Base-by-base conservation (phyloP, 2,888 invertebrate genomes). In the Hedya salicella region DNA sequence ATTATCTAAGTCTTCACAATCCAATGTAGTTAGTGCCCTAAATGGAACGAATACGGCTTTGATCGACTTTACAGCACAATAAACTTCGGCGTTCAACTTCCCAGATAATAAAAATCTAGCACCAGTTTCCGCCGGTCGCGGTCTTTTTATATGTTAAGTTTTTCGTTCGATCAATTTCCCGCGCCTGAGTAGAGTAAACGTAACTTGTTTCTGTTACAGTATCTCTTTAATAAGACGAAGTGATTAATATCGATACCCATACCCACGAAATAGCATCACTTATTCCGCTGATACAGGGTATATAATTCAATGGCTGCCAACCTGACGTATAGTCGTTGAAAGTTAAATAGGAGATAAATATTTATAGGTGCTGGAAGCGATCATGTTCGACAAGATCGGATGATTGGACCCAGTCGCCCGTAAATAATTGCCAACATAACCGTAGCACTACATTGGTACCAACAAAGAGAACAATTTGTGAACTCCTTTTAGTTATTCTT, bases 331-430 rank as follows among this genome's bases (percentile, higher is more conserved):
- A 46, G 42, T 60, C 36, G 49, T 32, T 65, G 53, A 30, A 64
- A 64, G 60, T 50, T 61, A 68, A 53, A 70, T 60, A 56, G 60
- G 50, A 42, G 59, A 72, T 73, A 73, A 69, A 75, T 71, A 72
- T 73, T 70, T 53, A 73, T 73, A 66, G 63, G 65, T 17, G 39
- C 53, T 64, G 57, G 32, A 25, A 36, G 56, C 44, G 48, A 57
- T 60, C 70, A 50, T 54, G 61, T 50, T 62, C 57, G 66, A 67
- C 66, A 62, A 68, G 70, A 68, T 69, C 61, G 63, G 65, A 72
- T 79, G 73, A 79, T 80, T 79, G 76, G 73, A 75, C 66, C 73
- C 78, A 67, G 70, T 70, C 73, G 69, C 63, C 74, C 70, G 75
- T 75, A 69, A 71, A 76, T 75, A 76, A 78, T 73, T 71, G 69